These are phyloP conservation scores for Strongylocentrotus purpuratus DNA, from an alignment of 35 echinoderm and acorn worm genomes.

Conservation along the genomic window DNA sequence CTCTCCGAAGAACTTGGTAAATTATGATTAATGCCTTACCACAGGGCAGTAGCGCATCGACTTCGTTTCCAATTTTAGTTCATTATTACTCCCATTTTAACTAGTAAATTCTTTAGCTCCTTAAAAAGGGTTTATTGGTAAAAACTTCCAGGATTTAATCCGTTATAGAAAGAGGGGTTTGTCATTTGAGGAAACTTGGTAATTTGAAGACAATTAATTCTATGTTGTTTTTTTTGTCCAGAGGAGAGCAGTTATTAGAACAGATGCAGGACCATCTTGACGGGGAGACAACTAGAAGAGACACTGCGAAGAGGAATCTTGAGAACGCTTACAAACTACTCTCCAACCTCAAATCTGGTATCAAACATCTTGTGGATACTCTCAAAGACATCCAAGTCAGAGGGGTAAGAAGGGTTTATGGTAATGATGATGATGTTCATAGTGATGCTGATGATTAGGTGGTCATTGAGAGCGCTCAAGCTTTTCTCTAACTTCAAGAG, in stretches of 20 bases:
- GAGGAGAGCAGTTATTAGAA: constrained; percentile 84
- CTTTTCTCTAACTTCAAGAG: constrained; percentile 53
- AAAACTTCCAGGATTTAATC: too few species aligned
- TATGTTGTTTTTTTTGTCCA: constrained; percentile 40
- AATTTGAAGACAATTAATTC: too few species aligned
- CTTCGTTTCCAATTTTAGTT: too few species aligned
- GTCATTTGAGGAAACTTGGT: too few species aligned
- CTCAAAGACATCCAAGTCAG: constrained; percentile 83
- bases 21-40: too few species aligned
- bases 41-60: too few species aligned
- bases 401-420: neutral
- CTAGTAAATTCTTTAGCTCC: too few species aligned
- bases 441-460: neutral
- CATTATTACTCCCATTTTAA: too few species aligned
- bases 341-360: constrained; percentile 61
- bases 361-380: constrained; percentile 78
- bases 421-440: neutral
- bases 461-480: neutral
- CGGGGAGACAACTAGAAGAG: constrained; percentile 46
- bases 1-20: too few species aligned
- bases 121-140: too few species aligned
- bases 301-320: constrained; percentile 28
- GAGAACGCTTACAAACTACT: constrained; percentile 56
- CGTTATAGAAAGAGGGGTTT: too few species aligned
- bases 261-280: constrained; percentile 85